These are phyloP conservation scores for Drosophila bifasciata DNA, from an alignment of 1,140 invertebrate genomes.

Conservation along the genomic window DNA sequence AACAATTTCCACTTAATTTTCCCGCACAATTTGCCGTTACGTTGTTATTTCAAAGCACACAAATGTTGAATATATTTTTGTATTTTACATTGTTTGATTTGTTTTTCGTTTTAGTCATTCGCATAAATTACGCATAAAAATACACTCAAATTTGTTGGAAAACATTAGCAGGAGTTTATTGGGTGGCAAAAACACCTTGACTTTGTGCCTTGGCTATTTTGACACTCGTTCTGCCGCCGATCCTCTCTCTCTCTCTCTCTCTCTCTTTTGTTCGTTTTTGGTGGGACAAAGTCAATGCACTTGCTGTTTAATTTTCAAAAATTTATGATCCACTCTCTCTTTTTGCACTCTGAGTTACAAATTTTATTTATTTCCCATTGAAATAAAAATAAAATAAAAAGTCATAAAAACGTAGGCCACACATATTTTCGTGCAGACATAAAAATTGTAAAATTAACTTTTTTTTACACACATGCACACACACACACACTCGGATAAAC, in stretches of 20 bases:
- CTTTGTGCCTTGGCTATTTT: conserved; percentile 48
- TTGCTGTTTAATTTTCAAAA: conserved; percentile 34
- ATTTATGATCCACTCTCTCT: conserved; percentile 20
- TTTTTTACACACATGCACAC: conserved; percentile 13
- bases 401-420: conserved; percentile 60
- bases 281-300: conserved; percentile 61
- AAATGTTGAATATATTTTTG: conserved; percentile 24
- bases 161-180: conserved; percentile 30
- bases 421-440: conserved; percentile 49
- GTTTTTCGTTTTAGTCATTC: conserved; percentile 4
- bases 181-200: conserved; percentile 48
- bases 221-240: background rate
- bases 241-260: too few relatives aligned
- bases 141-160: conserved; percentile 25
- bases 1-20: background rate
- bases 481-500: conserved; percentile 27
- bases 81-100: conserved; percentile 11
- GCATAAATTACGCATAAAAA: conserved; percentile 36
- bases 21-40: background rate
- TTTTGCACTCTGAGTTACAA: conserved; percentile 6
- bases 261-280: too few relatives aligned
- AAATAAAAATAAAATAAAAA: conserved; percentile 39
- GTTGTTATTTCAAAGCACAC: conserved; percentile 6
- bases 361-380: conserved; percentile 39
- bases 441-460: conserved; percentile 51